Percentiles rank a stretch among this genome's conserved stretches.
These are phyloP conservation scores for Lacerta bilineata DNA, from an alignment of 2,797 vertebrate genomes.

Conservation along the genomic window DNA sequence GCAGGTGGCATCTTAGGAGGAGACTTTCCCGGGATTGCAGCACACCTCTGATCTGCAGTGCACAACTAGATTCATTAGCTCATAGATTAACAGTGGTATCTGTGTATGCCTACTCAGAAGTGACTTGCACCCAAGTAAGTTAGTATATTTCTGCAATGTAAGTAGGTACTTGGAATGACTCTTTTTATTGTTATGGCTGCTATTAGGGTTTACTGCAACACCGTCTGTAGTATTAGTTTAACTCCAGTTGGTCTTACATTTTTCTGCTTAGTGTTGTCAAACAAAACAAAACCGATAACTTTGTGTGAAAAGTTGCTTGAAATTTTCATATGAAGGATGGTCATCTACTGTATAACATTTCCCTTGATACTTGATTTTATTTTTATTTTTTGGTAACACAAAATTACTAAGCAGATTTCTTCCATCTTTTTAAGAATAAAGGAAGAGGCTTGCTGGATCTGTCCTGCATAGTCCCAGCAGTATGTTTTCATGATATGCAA, in stretches of 20 bases:
- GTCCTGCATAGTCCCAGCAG: not conserved
- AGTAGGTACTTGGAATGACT: not conserved
- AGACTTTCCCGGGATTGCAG: conserved; percentile 1
- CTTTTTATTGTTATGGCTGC: not conserved
- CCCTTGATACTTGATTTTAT: not conserved
- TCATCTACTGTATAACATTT: not conserved
- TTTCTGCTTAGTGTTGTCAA: not conserved
- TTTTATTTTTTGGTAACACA: not conserved
- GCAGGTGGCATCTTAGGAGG: not conserved
- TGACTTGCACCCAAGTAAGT: no score
- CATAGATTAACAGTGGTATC: not conserved
- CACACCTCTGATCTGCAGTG: not conserved
- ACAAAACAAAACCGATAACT: not conserved
- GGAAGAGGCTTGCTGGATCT: not conserved
- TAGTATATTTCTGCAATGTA: not conserved
- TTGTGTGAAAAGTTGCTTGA: not conserved
- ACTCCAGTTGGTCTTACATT: not conserved
- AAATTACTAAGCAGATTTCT: not conserved
- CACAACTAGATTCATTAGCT: conserved; percentile 1
- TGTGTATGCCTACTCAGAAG: no score
- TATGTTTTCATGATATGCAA: not conserved
- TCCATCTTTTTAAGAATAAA: not conserved
- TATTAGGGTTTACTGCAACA: not conserved
- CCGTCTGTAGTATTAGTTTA: not conserved
- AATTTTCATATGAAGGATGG: not conserved